Evolutionary conservation across 2,797 vertebrate genomes (phyloP).

Genomic region (Remorina albescens): DNA sequence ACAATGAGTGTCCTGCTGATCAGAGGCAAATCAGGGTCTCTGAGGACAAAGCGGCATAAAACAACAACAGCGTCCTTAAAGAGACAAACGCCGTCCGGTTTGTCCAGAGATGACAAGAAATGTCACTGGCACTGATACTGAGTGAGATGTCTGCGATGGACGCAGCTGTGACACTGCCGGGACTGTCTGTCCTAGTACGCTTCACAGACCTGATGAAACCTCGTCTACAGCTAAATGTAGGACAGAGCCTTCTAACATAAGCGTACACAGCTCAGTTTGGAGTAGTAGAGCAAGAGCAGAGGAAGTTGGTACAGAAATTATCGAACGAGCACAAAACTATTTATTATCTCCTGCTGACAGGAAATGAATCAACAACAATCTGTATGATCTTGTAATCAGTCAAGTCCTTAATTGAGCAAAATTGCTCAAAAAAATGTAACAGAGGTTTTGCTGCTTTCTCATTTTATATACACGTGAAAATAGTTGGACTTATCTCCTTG

Average conservation of each 20-base stretch:
- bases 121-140: slow-evolving; percentile 21
- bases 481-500: neutral
- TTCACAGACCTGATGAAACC: slow-evolving; percentile 47
- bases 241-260: neutral
- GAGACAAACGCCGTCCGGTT: slow-evolving; percentile 29
- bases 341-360: neutral
- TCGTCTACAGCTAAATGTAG: slow-evolving; percentile 8
- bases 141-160: slow-evolving; percentile 38
- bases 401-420: neutral
- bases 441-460: neutral
- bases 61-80: slow-evolving; percentile 22
- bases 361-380: neutral
- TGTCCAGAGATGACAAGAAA: slow-evolving; percentile 35
- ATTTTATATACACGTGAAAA: neutral
- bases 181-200: slow-evolving; percentile 24
- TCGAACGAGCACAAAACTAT: neutral
- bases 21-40: slow-evolving; percentile 15
- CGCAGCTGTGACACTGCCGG: slow-evolving; percentile 46
- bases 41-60: slow-evolving; percentile 25
- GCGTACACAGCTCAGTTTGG: neutral
- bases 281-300: neutral
- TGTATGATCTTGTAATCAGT: neutral
- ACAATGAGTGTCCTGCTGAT: slow-evolving; percentile 15
- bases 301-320: neutral
- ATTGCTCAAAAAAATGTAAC: neutral